Base-by-base conservation (phyloP, 2,797 vertebrate genomes). In the Ptychadena robeensis region DNA sequence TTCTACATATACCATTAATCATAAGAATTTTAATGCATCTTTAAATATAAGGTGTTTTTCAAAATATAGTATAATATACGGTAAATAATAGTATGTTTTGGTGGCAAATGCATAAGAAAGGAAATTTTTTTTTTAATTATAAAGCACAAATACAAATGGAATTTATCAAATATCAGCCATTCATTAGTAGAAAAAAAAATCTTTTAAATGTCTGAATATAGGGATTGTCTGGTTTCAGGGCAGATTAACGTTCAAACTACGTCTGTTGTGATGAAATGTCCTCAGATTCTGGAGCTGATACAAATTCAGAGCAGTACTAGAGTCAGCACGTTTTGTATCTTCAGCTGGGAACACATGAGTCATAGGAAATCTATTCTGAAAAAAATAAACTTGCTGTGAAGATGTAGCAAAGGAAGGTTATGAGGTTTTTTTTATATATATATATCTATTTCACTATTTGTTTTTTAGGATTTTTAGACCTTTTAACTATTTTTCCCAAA, bases 281-380 rank as follows among this genome's bases (percentile, higher is more conserved):
- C 65, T 67, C 72, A 69, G 48, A 69, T 22, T 22, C 37, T 65
- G 59, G 12, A 27, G 10, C 32, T 25, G 18, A 57, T 30, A 37
- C 77, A 79, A 61, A 40, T 31, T 4, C 72, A 44, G 15, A 38
- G 53, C 9, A 74, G 25, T 48, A 28, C 63, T 67, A 38, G 40
- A 30, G 18, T 67, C 61, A 57, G 63, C 53, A 69, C n/a, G 9
- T 82, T 77, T 76, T 82, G 73, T 82, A 76, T 65, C 40, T 61
- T 44, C 53, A 76, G 73, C 35, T 74, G 44, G 67, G 72, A 74
- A 69, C 72, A 76, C 25, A 66, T 82, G 66, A 80, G 57, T 65
- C 79, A 71, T 38, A 30, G 32, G 8, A 48, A 65, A 68, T 22
- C 3, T 27, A 63, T 44, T 9, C 4, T 9, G 22, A 48, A 67